phyloP scores from a whole-genome alignment of 2,888 invertebrate species.

The Stegana nigrithorax region DNA sequence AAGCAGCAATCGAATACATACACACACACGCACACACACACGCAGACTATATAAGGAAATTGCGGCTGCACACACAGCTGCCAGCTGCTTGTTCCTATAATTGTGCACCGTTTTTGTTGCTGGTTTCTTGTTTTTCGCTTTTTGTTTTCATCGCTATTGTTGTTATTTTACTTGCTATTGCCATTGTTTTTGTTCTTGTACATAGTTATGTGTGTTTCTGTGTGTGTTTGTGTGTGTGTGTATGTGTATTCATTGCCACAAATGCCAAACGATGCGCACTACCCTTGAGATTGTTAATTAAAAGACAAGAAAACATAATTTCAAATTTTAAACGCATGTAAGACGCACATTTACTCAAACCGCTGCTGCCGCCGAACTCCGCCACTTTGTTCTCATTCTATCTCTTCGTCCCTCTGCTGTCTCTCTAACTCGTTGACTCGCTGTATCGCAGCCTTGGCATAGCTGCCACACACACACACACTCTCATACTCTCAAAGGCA shows the following conservation, averaged over 20 bases:
- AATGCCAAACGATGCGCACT: slow-evolving; percentile 30
- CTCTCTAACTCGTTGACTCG: neutral
- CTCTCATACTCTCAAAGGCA: too few species aligned
- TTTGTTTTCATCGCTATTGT: slow-evolving; percentile 32
- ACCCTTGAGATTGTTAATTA: slow-evolving; percentile 58
- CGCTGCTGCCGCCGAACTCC: too few species aligned
- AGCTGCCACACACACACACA: too few species aligned
- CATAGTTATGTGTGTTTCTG: too few species aligned
- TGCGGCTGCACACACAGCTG: slow-evolving; percentile 12
- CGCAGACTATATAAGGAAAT: slow-evolving; percentile 3
- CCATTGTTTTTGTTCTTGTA: neutral
- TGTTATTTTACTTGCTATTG: slow-evolving; percentile 6
- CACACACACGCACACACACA: neutral
- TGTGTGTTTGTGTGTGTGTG: too few species aligned
- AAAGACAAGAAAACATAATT: slow-evolving; percentile 61
- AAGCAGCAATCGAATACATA: neutral
- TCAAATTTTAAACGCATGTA: slow-evolving; percentile 35
- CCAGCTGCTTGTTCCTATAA: slow-evolving; percentile 21
- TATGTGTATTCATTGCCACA: neutral
- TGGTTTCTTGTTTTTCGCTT: slow-evolving; percentile 27
- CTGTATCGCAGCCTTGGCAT: neutral
- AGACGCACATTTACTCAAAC: neutral
- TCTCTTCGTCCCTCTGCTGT: too few species aligned
- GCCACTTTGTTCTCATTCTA: too few species aligned
- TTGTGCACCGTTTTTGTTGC: slow-evolving; percentile 25